Evolutionary conservation across 1,140 invertebrate genomes (phyloP).

Genomic region (Colletes gigas): DNA sequence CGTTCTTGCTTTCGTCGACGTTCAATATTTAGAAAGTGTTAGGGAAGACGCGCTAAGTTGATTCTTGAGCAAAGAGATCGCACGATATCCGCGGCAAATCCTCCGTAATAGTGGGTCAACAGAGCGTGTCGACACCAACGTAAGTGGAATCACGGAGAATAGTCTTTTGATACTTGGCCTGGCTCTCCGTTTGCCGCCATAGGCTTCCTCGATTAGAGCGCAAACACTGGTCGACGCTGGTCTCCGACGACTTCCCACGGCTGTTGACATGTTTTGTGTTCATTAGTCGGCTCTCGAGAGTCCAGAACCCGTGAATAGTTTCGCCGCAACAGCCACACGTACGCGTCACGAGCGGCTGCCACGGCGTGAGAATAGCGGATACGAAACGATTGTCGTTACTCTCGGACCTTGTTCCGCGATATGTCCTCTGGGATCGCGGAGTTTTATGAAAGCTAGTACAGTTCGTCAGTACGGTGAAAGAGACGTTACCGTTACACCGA

Average conservation of each 20-base stretch:
- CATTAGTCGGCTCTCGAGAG: conserved; percentile 76
- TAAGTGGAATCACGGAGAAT: conserved; percentile 47
- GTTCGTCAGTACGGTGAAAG: background rate
- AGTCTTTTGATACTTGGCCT: conserved; percentile 46
- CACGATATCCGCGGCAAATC: background rate
- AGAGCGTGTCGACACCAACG: conserved; percentile 24
- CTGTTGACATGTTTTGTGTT: conserved; percentile 81
- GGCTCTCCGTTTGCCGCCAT: conserved; percentile 39
- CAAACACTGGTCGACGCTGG: conserved; percentile 58
- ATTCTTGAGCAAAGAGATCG: background rate
- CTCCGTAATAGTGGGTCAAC: background rate
- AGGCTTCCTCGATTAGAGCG: conserved; percentile 61
- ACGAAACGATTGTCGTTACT: conserved; percentile 30
- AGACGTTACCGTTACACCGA: conserved; percentile 5
- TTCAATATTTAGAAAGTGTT: background rate
- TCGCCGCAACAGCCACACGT: conserved; percentile 43
- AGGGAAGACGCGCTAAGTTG: background rate
- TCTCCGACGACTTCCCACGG: conserved; percentile 77
- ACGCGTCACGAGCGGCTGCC: conserved; percentile 68
- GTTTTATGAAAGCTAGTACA: conserved; percentile 6
- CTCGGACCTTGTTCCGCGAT: conserved; percentile 14
- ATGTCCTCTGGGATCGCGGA: conserved; percentile 29
- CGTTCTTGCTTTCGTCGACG: background rate
- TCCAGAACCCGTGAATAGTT: conserved; percentile 69
- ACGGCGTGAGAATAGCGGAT: conserved; percentile 71